Evolutionary conservation across 2,888 invertebrate species (phyloP).

Genomic region (Drosophila percnosoma): DNA sequence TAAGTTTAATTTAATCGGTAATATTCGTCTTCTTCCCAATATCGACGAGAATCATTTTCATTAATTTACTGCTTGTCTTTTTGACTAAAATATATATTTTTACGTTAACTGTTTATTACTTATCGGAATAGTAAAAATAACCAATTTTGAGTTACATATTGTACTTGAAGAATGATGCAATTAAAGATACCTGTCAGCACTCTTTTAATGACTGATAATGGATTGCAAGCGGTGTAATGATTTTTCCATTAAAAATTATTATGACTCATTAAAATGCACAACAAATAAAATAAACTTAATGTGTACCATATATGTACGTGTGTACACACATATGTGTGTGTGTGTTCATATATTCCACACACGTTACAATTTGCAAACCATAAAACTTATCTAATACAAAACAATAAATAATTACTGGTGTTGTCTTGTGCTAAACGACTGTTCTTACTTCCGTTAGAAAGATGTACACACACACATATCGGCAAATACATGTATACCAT

Average conservation of each 20-base stretch:
- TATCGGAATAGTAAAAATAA: not conserved
- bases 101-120: not conserved
- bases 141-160: not conserved
- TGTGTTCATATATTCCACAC: not conserved
- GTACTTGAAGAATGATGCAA: not conserved
- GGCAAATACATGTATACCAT: not conserved
- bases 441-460: slow-evolving; percentile 13
- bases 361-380: slow-evolving; percentile 17
- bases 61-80: not conserved
- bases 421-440: not conserved
- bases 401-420: slow-evolving; percentile 10
- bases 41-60: too few relatives aligned
- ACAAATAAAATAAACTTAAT: slow-evolving; percentile 13
- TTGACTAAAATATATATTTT: not conserved
- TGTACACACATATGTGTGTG: not conserved
- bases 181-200: not conserved
- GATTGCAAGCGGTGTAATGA: not conserved
- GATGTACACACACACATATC: not conserved
- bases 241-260: slow-evolving; percentile 21
- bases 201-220: slow-evolving; percentile 18
- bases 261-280: slow-evolving; percentile 27
- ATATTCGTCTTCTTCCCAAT: not conserved
- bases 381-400: slow-evolving; percentile 29
- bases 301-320: not conserved
- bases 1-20: not conserved